Evolutionary conservation across 2,113 vertebrate genomes (phyloP).

Genomic region (Epinephelus fuscoguttatus): DNA sequence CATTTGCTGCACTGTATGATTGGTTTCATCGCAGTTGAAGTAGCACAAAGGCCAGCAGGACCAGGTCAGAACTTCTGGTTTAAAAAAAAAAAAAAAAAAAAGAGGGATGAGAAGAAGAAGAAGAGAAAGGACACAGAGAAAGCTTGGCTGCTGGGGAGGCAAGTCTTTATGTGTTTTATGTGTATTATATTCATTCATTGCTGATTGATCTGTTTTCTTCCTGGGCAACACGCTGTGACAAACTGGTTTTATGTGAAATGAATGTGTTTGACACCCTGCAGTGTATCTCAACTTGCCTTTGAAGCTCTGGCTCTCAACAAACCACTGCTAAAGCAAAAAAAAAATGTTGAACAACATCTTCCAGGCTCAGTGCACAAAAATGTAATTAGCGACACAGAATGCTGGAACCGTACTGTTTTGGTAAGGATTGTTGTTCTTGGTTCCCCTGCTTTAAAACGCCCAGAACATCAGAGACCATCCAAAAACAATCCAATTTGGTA

Average conservation of each 20-base stretch:
- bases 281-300: constrained; percentile 51
- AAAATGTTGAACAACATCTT: constrained; percentile 26
- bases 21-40: constrained; percentile 43
- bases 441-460: constrained; percentile 8
- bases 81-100: background rate
- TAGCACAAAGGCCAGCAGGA: constrained; percentile 44
- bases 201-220: constrained; percentile 52
- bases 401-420: constrained; percentile 33
- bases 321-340: background rate
- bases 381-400: constrained; percentile 38
- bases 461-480: background rate
- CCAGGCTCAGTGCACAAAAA: background rate
- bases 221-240: constrained; percentile 39
- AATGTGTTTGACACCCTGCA: constrained; percentile 52
- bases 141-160: constrained; percentile 8
- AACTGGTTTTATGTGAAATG: constrained; percentile 52
- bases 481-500: constrained; percentile 9
- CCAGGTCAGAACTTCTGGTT: constrained; percentile 34
- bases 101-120: background rate
- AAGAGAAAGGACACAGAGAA: background rate
- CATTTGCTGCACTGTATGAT: constrained; percentile 63
- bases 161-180: constrained; percentile 22
- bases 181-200: constrained; percentile 24
- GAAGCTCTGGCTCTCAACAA: constrained; percentile 43
- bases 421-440: constrained; percentile 18